Percentiles rank a stretch among this genome's conserved stretches.
phyloP scores from a whole-genome alignment of 2,888 invertebrate species.

The Eupithecia subumbrata region DNA sequence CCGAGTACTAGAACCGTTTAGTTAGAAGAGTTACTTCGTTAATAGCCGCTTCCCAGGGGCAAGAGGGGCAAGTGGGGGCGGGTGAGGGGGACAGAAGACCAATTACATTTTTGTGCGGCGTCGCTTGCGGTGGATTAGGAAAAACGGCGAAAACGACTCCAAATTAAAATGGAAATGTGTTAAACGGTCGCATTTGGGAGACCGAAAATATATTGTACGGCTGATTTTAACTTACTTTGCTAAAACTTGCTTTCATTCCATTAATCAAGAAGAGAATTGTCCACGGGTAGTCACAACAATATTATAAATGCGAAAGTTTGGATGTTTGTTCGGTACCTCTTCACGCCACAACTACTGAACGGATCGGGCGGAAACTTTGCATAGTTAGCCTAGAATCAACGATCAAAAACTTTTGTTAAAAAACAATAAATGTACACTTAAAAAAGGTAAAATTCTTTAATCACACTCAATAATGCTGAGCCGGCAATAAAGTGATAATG shows the following conservation, averaged over 20 bases:
- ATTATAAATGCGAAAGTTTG: no score
- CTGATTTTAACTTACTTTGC: constrained; percentile 22
- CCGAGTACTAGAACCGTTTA: neutral
- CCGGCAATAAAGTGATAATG: no score
- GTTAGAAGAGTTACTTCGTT: neutral
- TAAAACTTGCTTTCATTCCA: neutral
- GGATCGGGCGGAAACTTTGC: neutral
- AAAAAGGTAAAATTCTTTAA: no score
- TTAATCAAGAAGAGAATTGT: neutral
- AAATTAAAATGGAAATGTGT: constrained; percentile 62
- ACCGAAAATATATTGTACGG: constrained; percentile 44
- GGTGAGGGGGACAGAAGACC: neutral
- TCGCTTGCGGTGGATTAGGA: constrained; percentile 40
- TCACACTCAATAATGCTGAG: no score
- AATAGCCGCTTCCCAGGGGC: neutral
- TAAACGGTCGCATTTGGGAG: constrained; percentile 50
- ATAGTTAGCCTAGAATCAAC: neutral
- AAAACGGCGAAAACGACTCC: constrained; percentile 45
- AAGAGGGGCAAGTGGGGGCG: neutral
- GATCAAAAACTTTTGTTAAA: no score
- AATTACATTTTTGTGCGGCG: constrained; percentile 21
- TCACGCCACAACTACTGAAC: no score
- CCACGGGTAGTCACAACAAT: no score
- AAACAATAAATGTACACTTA: no score
- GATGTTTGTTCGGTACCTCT: no score